Conservation (phyloP, 2,797 vertebrate species). For the Philypnodon macrostomus region DNA sequence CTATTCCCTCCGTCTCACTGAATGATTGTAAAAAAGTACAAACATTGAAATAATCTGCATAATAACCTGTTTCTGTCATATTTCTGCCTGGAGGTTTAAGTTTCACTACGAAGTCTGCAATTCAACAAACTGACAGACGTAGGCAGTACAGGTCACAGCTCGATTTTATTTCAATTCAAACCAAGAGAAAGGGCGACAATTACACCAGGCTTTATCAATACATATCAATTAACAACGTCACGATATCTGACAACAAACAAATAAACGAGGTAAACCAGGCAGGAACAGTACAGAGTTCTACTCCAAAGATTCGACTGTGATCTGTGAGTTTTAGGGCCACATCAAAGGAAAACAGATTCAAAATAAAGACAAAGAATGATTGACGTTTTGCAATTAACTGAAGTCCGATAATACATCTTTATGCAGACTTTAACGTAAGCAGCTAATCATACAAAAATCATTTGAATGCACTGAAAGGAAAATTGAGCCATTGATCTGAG, state of each 20-base stretch:
- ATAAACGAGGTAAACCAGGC: conserved; percentile 39
- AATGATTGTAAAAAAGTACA: too few relatives aligned
- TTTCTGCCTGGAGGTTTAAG: conserved; percentile 1
- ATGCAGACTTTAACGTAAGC: too few relatives aligned
- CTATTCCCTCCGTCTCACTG: too few relatives aligned
- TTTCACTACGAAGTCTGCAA: neutral
- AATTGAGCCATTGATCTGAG: too few relatives aligned
- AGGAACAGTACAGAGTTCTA: conserved; percentile 29
- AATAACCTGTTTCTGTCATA: conserved; percentile 8
- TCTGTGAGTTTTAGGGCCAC: conserved; percentile 6
- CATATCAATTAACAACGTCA: conserved; percentile 75
- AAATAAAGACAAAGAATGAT: too few relatives aligned
- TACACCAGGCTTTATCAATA: conserved; percentile 72
- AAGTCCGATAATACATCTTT: too few relatives aligned
- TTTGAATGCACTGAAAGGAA: too few relatives aligned
- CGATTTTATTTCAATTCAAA: conserved; percentile 74
- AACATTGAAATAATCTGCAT: conserved; percentile 23
- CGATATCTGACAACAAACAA: conserved; percentile 67
- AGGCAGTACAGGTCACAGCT: conserved; percentile 66
- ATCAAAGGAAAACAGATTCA: neutral
- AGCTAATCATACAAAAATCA: too few relatives aligned
- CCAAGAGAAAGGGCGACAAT: conserved; percentile 62
- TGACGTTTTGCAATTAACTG: too few relatives aligned
- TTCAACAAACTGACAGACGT: conserved; percentile 38
- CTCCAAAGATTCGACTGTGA: conserved; percentile 18